Conservation (phyloP, 2,113 vertebrate species). For the Hyla sarda region DNA sequence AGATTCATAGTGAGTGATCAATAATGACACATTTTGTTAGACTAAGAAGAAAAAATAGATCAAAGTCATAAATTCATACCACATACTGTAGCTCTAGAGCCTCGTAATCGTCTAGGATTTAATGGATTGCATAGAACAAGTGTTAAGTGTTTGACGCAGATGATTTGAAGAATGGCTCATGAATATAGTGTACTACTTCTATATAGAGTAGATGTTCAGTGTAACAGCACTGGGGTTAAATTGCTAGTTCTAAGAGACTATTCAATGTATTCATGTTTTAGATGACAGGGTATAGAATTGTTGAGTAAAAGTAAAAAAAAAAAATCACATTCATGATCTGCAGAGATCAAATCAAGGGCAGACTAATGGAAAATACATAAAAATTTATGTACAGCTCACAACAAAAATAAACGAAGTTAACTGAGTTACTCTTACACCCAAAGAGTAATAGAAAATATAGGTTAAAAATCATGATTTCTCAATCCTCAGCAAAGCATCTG, state of each 20-base stretch:
- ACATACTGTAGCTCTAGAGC: background rate
- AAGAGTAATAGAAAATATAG: too few relatives aligned
- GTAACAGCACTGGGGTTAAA: background rate
- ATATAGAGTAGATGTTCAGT: background rate
- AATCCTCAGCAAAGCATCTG: too few relatives aligned
- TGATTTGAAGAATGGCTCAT: background rate
- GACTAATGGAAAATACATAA: too few relatives aligned
- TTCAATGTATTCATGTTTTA: background rate
- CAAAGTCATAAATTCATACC: constrained; percentile 36
- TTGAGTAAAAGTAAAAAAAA: background rate
- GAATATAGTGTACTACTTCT: background rate
- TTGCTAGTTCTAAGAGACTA: background rate
- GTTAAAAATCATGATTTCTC: too few relatives aligned
- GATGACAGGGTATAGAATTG: background rate
- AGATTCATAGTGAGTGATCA: constrained; percentile 51
- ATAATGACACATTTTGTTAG: constrained; percentile 46
- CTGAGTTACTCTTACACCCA: too few relatives aligned
- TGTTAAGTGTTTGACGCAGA: background rate
- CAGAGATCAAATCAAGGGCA: background rate
- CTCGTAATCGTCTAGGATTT: background rate
- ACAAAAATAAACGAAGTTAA: too few relatives aligned
- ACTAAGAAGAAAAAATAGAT: constrained; percentile 30
- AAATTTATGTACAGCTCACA: too few relatives aligned
- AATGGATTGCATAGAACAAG: background rate
- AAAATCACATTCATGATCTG: background rate